Evolutionary conservation across 2,797 vertebrate species (phyloP), one percentile per base, ranked within the genome.

Genomic region (Scyliorhinus canicula): DNA sequence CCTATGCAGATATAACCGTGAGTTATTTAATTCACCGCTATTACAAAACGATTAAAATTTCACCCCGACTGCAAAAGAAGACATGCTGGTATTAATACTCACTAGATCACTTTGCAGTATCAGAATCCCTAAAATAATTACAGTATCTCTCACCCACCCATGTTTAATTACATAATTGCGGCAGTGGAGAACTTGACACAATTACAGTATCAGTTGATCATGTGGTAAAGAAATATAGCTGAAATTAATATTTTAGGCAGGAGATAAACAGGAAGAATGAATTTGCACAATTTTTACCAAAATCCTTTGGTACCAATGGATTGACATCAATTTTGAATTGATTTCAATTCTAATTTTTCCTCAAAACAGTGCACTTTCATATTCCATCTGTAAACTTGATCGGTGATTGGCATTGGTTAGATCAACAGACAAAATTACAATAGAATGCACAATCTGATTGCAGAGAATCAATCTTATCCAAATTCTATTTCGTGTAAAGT

Each of bases 121-220:
- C 57, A 57, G 24, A 67, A 65, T 93, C 21, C 11, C 24, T 4
- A 31, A 44, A 44, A 40, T 67, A 93, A 93, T 47, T 69, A 47
- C 24, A 26, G 21, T 44, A 63, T 3, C 60, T 67, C 91, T 67
- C 91, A 65, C 8, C 40, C 57, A 47, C 88, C 88, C 60, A 65
- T 40, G 40, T 63, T 93, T 67, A 88, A 93, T 93, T 93, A 93
- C 21, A 67, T 69, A 93, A 93, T 67, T 24, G 47, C 44, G 24
- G 91, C 31, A 57, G 55, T 28, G 57, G 60, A 47, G 0, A 67
- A 67, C 47, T 47, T 65, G 44, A 5, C 69, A 24, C 9, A 93
- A 88, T 35, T 19, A 65, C 16, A 65, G 63, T 88, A 44, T 93
- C 40, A 93, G 44, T 93, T 65, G 90, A 11, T 93, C 63, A 47